Percentiles rank a stretch among this genome's conserved stretches.
Conservation (phyloP, 2,888 invertebrate genomes). For the Sinelater perroti region DNA sequence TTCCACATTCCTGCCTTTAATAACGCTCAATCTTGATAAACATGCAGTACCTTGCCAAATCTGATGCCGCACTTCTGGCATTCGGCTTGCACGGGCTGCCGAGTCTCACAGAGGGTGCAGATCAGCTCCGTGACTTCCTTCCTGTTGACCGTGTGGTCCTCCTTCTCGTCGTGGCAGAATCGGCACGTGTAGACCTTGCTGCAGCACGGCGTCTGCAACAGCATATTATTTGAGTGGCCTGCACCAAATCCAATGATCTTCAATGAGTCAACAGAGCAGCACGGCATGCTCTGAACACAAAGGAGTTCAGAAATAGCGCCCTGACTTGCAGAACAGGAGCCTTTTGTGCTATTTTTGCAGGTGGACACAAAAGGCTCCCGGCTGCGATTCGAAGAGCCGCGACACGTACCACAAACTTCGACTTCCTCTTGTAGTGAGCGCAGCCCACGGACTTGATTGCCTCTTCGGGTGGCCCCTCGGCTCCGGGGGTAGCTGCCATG, state of each 20-base stretch:
- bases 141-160: slow-evolving; percentile 84
- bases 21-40: not conserved
- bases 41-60: slow-evolving; percentile 77
- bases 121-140: slow-evolving; percentile 84
- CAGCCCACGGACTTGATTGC: slow-evolving; percentile 72
- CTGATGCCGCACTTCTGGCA: slow-evolving; percentile 80
- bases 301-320: slow-evolving; percentile 28
- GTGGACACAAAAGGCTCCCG: slow-evolving; percentile 7
- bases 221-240: too few relatives aligned
- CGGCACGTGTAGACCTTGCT: slow-evolving; percentile 88
- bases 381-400: too few relatives aligned
- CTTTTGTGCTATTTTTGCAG: slow-evolving; percentile 9
- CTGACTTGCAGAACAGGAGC: slow-evolving; percentile 21
- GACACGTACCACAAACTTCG: slow-evolving; percentile 84
- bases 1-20: not conserved
- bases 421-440: slow-evolving; percentile 84
- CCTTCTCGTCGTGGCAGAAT: slow-evolving; percentile 89
- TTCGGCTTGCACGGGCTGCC: slow-evolving; percentile 81
- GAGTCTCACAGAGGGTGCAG: slow-evolving; percentile 81
- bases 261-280: too few relatives aligned
- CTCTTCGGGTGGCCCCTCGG: slow-evolving; percentile 57
- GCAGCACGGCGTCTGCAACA: slow-evolving; percentile 85
- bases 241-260: too few relatives aligned
- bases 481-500: slow-evolving; percentile 53
- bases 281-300: too few relatives aligned